Evolutionary conservation across 2,888 invertebrate species (phyloP), one percentile per base, ranked within the genome.

Genomic region (Cynaeus angustus): DNA sequence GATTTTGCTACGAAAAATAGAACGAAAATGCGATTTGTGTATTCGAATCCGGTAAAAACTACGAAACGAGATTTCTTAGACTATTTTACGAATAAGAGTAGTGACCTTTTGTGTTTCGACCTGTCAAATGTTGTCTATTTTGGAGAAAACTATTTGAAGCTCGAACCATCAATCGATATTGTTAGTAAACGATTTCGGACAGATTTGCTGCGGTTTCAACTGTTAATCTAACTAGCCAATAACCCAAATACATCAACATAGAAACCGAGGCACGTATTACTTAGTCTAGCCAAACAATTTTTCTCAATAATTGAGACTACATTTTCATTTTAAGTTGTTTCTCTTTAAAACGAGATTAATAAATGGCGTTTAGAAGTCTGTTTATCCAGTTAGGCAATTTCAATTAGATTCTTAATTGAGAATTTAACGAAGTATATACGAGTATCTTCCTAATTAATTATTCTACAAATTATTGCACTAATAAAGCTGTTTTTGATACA

Each of bases 391-490:
- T 33, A 33, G 33, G 33, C 33, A 6, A 33, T 2, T 33, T 33
- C 33, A 33, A 33, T 33, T 33, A 33, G 3, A 33, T 6, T 9
- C 33, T 33, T 33, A 33, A 33, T 33, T 33, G n/a, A 33, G 33
- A 33, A n/a, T 33, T 6, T n/a, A 33, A 33, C 33, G 33, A 33
- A 33, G 2, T 33, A 6, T 33, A 33, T 33, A 33, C 33, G 9
- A 33, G 33, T 33, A n/a, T 33, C 33, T 33, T 33, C n/a, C 33
- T n/a, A 33, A 9, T 33, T 33, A 33, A 33, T 33, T n/a, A n/a
- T 33, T 7, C 7, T 7, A 33, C 33, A 33, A 33, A n/a, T 21
- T 21, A 21, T 21, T 21, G 21, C 21, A 3, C 21, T 21, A 21
- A 21, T 21, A 4, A 21, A n/a, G n/a, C n/a, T 21, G 21, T 21